Base-by-base conservation (phyloP, 2,113 vertebrate genomes). In the Sebastes fasciatus region DNA sequence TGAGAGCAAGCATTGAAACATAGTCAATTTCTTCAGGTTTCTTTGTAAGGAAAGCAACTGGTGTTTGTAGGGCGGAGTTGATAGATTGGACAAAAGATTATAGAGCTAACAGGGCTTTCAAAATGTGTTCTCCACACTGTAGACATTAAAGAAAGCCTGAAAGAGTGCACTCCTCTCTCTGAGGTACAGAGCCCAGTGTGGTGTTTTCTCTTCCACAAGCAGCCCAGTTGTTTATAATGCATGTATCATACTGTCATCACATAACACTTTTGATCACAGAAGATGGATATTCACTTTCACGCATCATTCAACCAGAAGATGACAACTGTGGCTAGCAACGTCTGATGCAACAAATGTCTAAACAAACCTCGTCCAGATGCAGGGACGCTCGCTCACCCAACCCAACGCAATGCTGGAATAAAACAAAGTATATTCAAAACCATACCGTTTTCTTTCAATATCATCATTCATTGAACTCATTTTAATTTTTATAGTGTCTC, bases 271-370 rank as follows among this genome's bases (percentile, higher is more conserved):
- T 89, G 88, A 94, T 93, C 88, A 88, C 81, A 80, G 89, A 91
- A 91, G 93, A 92, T 92, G 89, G 91, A 93, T 94, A 92, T 93
- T 94, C 91, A 92, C 91, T 93, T 94, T 94, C 92, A 92, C 78
- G 84, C 91, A 90, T 92, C 91, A 91, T 94, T 93, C 93, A 91
- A 92, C 89, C 69, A 86, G 77, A 91, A 93, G 92, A 94, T 94
- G 92, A 92, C 90, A 92, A 90, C 49, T 77, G 80, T 2, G 54
- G 74, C 83, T 34, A 55, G 74, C 52, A 63, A 88, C 58, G 54
- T 90, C 87, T 79, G 72, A 88, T 74, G 85, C 88, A 92, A 87
- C 84, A 91, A 90, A 89, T 72, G 85, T 61, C 80, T 57, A 86
- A 86, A 89, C 80, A 89, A 91, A 91, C 81, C 87, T 80, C 55